Conservation (phyloP, 1,140 invertebrate species). For the Panulirus ornatus region DNA sequence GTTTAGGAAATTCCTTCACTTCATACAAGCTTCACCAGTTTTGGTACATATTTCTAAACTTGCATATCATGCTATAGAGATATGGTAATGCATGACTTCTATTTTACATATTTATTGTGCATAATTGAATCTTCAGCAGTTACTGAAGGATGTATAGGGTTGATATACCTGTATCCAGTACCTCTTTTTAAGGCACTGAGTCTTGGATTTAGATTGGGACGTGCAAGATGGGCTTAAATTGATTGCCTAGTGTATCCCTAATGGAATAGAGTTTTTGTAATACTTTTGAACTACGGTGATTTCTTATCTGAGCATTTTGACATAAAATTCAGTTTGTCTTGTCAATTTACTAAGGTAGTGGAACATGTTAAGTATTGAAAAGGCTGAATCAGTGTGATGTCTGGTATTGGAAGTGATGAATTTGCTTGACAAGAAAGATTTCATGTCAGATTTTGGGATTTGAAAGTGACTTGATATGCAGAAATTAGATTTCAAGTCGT, state of each 20-base stretch:
- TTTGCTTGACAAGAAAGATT: no score
- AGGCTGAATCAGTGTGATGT: neutral
- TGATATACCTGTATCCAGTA: conserved; percentile 7
- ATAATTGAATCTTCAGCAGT: neutral
- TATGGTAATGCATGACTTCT: conserved; percentile 29
- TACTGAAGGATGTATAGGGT: neutral
- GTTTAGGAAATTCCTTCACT: conserved; percentile 54
- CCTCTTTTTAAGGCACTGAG: neutral
- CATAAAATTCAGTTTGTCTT: no score
- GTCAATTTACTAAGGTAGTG: no score
- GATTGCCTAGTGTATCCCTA: neutral
- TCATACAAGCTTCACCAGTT: conserved; percentile 52
- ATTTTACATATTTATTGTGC: conserved; percentile 42
- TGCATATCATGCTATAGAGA: neutral
- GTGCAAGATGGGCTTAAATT: neutral
- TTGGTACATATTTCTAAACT: conserved; percentile 54
- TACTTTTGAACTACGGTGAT: no score
- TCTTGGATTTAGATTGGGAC: neutral
- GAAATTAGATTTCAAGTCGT: no score
- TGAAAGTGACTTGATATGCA: no score
- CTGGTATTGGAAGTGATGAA: no score
- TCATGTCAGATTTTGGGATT: no score
- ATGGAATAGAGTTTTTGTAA: neutral
- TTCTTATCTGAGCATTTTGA: no score
- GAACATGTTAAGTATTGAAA: neutral